Percentiles rank a stretch among this genome's conserved stretches.
Evolutionary conservation across 92 coral and sea anemone genomes (phyloP).

Genomic region (Zoanthus gigantus): DNA sequence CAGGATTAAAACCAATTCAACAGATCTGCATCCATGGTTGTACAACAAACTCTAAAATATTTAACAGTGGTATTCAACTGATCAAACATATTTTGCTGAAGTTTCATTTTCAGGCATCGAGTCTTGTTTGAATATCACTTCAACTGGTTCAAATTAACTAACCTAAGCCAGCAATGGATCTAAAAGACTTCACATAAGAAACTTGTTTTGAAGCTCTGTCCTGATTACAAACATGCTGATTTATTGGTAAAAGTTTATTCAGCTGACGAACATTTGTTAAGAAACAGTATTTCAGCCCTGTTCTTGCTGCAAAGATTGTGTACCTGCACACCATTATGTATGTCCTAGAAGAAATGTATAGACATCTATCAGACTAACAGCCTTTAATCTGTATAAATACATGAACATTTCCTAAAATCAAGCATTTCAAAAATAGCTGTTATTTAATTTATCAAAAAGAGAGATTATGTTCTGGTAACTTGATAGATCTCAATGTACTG

Average conservation of each 20-base stretch:
- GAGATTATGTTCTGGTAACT: no score
- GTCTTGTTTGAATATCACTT: not conserved
- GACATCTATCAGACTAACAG: conserved; percentile 19
- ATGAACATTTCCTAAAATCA: not conserved
- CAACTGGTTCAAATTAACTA: conserved; percentile 9
- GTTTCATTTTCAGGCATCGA: not conserved
- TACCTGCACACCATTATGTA: conserved; percentile 41
- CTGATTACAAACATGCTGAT: conserved; percentile 28
- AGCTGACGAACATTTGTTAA: conserved; percentile 30
- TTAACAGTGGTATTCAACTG: no score
- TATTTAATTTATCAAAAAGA: not conserved
- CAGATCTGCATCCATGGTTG: no score
- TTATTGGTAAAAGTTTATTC: conserved; percentile 35
- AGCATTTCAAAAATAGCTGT: not conserved
- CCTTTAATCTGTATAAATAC: not conserved
- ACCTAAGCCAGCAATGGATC: conserved; percentile 25
- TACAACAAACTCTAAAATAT: no score
- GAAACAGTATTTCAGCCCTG: conserved; percentile 46
- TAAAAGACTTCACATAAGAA: conserved; percentile 40
- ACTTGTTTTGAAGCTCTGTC: conserved; percentile 42
- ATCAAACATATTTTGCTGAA: no score
- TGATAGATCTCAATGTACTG: no score
- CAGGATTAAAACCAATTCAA: no score
- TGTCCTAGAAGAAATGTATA: conserved; percentile 37
- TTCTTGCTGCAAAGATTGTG: conserved; percentile 39